Evolutionary conservation across 2,113 vertebrate species (phyloP).

Genomic region (Pelodiscus sinensis): DNA sequence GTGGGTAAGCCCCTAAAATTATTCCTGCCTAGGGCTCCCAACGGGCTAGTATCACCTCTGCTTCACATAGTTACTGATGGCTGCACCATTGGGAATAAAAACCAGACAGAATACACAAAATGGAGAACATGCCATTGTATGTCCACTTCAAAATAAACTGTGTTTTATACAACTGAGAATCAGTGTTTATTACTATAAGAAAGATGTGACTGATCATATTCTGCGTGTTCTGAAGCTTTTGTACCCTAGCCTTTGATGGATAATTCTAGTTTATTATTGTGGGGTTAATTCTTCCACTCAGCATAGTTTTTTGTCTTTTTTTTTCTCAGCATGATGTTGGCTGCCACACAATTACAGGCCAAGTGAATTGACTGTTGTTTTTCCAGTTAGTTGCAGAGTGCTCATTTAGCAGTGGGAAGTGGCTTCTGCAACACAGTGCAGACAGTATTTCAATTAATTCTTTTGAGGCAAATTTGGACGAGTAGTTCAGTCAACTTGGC

Average conservation of each 20-base stretch:
- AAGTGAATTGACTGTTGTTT: slow-evolving; percentile 38
- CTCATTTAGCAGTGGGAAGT: neutral
- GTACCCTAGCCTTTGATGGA: slow-evolving; percentile 49
- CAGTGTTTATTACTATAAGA: slow-evolving; percentile 66
- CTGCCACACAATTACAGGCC: slow-evolving; percentile 24
- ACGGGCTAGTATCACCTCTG: neutral
- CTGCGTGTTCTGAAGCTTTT: slow-evolving; percentile 67
- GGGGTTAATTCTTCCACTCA: neutral
- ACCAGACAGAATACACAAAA: slow-evolving; percentile 52
- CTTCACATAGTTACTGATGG: neutral
- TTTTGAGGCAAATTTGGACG: neutral
- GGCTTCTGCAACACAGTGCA: slow-evolving; percentile 8
- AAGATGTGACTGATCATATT: slow-evolving; percentile 31
- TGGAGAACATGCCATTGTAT: slow-evolving; percentile 48
- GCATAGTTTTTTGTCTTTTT: slow-evolving; percentile 24
- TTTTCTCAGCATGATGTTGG: slow-evolving; percentile 42
- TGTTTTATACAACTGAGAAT: slow-evolving; percentile 38
- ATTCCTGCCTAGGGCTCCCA: neutral
- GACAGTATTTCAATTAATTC: neutral
- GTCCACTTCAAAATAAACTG: slow-evolving; percentile 43
- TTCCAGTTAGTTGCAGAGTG: slow-evolving; percentile 8
- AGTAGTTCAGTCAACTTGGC: neutral
- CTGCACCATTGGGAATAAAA: slow-evolving; percentile 43
- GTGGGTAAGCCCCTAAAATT: neutral
- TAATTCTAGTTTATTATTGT: slow-evolving; percentile 58